Base-by-base conservation (phyloP, 2,797 vertebrate genomes). In the Megaceryle alcyon region DNA sequence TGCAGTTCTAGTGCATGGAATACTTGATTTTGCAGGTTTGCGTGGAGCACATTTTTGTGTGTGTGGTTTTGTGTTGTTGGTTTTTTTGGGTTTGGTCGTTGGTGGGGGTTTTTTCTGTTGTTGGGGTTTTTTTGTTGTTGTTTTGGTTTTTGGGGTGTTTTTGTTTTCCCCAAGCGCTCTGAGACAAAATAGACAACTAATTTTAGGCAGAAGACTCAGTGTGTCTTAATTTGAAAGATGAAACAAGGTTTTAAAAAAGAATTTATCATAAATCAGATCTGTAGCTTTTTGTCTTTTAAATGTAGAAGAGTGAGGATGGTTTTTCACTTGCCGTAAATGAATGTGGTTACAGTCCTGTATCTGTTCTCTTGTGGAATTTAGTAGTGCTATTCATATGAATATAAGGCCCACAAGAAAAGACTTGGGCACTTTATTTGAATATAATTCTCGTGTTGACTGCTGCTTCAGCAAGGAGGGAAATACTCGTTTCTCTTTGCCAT, bases 1-100 rank as follows among this genome's bases (percentile, higher is more conserved):
- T 2, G 7, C 23, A n/a, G 7, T 81, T 56, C 23, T 12, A 31
- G 63, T 0, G 0, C 29, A 13, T 35, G 56, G n/a, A 79, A 26
- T 33, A 19, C 35, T 46, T 65, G 64, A 18, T 21, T 60, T 57
- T 9, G 33, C 35, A 60, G 46, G 61, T 88, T 81, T 79, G 28
- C 37, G 12, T 76, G 57, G 37, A 73, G 49, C 10, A 3, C 8
- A 2, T 25, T 39, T 77, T 75, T 68, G 20, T 13, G 3, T 64
- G 44, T 10, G 20, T 20, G 15, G 41, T 15, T 41, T 41, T 15
- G 35, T 35, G 35, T 35, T 35, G 35, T 35, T 35, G 35, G 35
- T 8, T 35, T 35, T 35, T 35, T 35, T 35, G 35, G 35, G 35
- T 35, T 35, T 35, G 35, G 35, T 35, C 9, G 35, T 35, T 35